Evolutionary conservation across 2,888 invertebrate genomes (phyloP).

Genomic region (Spatulosminthurus flaviceps): DNA sequence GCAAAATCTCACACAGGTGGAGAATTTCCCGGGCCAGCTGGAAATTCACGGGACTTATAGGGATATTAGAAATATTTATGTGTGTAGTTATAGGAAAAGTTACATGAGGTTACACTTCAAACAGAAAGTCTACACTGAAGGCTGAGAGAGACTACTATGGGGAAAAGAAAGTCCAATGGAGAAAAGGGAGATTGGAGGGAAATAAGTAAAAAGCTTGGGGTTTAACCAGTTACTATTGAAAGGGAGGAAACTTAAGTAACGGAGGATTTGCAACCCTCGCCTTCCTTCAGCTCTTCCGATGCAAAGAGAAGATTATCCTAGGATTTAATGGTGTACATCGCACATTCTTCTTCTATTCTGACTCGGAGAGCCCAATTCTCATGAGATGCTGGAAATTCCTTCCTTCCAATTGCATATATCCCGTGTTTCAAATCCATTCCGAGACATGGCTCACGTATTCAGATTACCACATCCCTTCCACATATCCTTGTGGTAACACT

Average conservation of each 20-base stretch:
- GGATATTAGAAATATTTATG: too few species aligned
- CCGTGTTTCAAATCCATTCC: constrained; percentile 7
- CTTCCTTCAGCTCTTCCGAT: constrained; percentile 35
- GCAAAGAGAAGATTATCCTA: constrained; percentile 44
- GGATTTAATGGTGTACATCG: constrained; percentile 45
- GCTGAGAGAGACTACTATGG: constrained; percentile 9
- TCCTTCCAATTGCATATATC: constrained; percentile 25
- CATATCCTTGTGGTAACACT: neutral
- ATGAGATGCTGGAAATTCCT: constrained; percentile 49
- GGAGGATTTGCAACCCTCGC: constrained; percentile 43
- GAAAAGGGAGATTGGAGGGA: constrained; percentile 20
- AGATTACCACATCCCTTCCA: constrained; percentile 29
- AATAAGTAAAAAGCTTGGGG: constrained; percentile 23
- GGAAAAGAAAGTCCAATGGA: constrained; percentile 25
- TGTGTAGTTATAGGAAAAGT: too few species aligned
- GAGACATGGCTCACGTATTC: constrained; percentile 31
- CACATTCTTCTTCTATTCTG: constrained; percentile 35
- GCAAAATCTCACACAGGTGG: too few species aligned
- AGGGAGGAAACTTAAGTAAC: constrained; percentile 27
- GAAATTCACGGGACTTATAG: too few species aligned
- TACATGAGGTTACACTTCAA: neutral
- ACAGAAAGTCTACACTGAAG: neutral
- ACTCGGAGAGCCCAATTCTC: constrained; percentile 39
- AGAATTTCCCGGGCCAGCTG: too few species aligned
- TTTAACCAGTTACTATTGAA: constrained; percentile 27